phyloP scores from a whole-genome alignment of 2,797 vertebrate species.

The Cercopithecus hamlyni region DNA sequence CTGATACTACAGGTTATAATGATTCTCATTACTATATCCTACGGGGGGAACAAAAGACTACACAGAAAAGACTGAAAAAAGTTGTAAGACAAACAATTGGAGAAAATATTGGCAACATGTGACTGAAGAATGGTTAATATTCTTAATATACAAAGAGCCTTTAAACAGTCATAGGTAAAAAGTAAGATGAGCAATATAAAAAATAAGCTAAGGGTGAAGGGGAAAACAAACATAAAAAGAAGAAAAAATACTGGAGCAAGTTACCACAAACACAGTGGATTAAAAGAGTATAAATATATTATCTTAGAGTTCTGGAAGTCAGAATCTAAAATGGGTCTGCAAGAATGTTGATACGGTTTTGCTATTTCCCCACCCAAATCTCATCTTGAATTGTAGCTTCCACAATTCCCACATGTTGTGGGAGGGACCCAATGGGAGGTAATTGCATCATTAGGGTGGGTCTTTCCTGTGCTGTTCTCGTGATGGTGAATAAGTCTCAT shows the following conservation, averaged over 20 bases:
- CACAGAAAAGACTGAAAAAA: neutral
- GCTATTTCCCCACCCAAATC: no score
- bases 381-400: no score
- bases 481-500: no score
- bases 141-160: neutral
- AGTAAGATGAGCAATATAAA: neutral
- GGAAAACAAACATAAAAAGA: neutral
- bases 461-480: no score
- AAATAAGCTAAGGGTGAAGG: neutral
- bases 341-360: no score
- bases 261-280: neutral
- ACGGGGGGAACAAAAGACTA: neutral
- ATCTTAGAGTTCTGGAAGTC: neutral
- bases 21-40: neutral
- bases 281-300: neutral
- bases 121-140: neutral
- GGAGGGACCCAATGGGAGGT: no score
- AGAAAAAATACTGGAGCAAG: neutral
- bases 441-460: no score
- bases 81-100: neutral
- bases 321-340: neutral
- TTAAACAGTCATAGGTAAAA: neutral
- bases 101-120: neutral
- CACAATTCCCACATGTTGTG: no score
- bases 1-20: neutral